phyloP scores from a whole-genome alignment of 2,888 invertebrate genomes.

The Latrodectus elegans region DNA sequence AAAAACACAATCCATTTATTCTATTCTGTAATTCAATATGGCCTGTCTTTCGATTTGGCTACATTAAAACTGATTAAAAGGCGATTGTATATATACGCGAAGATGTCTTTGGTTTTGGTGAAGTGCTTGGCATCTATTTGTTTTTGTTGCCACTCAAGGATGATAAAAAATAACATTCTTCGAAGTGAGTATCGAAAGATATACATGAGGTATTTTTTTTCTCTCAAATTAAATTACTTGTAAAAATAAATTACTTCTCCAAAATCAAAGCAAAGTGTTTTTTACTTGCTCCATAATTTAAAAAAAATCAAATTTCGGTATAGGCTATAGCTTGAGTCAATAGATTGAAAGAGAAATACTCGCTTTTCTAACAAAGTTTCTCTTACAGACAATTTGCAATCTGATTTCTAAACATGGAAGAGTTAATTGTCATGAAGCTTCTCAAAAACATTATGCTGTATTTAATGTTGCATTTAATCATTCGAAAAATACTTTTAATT shows the following conservation, averaged over 20 bases:
- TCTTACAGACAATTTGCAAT: no score
- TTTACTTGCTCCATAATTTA: not conserved
- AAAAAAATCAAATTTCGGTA: no score
- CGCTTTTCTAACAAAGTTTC: no score
- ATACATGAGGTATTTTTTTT: not conserved
- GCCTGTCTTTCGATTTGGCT: constrained; percentile 34
- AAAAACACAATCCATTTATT: constrained; percentile 20
- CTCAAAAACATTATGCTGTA: no score
- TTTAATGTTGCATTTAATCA: no score
- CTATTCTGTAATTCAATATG: constrained; percentile 50
- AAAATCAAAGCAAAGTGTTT: not conserved
- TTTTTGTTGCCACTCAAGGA: not conserved
- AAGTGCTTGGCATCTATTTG: not conserved
- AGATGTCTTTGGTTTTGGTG: constrained; percentile 10
- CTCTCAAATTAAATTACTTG: not conserved
- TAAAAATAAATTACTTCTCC: not conserved
- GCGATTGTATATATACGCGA: constrained; percentile 25
- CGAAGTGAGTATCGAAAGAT: not conserved
- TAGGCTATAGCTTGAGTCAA: no score
- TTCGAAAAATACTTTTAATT: no score
- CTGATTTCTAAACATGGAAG: no score
- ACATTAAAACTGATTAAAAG: constrained; percentile 62
- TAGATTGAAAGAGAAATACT: no score
- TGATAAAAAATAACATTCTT: not conserved
- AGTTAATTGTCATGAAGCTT: no score